phyloP scores from a whole-genome alignment of 2,888 invertebrate genomes.

The Drosophila maculinotata region DNA sequence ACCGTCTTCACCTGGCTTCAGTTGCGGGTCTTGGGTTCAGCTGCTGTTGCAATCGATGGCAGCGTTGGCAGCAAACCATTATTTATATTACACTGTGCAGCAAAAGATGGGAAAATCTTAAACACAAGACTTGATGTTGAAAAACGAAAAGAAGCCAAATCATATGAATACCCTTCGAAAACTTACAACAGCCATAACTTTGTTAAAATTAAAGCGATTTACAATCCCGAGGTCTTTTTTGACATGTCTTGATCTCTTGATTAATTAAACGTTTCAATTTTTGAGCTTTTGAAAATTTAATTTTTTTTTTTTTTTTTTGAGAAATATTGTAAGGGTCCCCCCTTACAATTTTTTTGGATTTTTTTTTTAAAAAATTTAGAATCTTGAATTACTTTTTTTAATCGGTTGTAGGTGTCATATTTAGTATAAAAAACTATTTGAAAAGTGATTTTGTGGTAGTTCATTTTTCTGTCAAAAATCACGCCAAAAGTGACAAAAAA shows the following conservation, averaged over 20 bases:
- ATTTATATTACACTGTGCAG: constrained; percentile 53
- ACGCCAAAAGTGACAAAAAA: neutral
- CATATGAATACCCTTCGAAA: too few relatives aligned
- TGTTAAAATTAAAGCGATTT: neutral
- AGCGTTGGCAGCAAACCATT: constrained; percentile 41
- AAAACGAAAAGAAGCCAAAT: neutral
- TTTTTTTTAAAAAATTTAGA: too few relatives aligned
- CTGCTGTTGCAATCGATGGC: constrained; percentile 65
- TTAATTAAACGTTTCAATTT: neutral
- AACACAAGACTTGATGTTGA: too few relatives aligned
- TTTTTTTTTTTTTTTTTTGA: too few relatives aligned
- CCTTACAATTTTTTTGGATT: too few relatives aligned
- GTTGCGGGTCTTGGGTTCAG: constrained; percentile 39
- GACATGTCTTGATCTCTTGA: neutral
- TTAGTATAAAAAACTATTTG: too few relatives aligned
- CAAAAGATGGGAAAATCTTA: constrained; percentile 13
- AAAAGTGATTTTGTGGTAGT: too few relatives aligned
- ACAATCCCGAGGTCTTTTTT: neutral
- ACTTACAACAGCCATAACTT: neutral
- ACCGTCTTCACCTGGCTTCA: constrained; percentile 1
- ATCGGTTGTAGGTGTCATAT: too few relatives aligned
- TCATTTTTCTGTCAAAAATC: too few relatives aligned
- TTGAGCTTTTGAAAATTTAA: too few relatives aligned
- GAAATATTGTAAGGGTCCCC: neutral
- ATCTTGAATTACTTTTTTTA: too few relatives aligned